These are phyloP conservation scores for Staurois parvus DNA, from an alignment of 2,797 vertebrate species.

Conservation along the genomic window DNA sequence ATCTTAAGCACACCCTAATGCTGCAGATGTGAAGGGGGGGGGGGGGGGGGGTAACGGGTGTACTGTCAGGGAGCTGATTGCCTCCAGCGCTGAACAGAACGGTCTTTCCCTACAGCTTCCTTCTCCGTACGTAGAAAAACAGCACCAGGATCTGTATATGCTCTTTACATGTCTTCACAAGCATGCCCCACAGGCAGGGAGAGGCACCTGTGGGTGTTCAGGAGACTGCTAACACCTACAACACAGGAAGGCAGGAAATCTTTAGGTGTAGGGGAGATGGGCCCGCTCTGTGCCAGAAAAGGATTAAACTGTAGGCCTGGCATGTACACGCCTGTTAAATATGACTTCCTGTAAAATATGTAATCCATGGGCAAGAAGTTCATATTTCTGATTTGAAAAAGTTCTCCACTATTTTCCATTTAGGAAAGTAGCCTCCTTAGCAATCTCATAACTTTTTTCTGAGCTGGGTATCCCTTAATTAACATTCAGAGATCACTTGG, in stretches of 20 bases:
- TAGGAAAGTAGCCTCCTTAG: no score
- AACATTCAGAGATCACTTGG: no score
- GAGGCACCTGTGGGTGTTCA: not conserved
- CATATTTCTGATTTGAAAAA: not conserved
- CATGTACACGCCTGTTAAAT: constrained; percentile 17
- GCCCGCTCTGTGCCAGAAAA: not conserved
- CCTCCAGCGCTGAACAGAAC: not conserved
- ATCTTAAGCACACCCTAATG: not conserved
- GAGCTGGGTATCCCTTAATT: no score
- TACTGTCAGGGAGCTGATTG: not conserved
- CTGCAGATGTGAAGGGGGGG: not conserved
- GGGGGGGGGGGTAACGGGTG: not conserved
- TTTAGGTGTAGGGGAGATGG: not conserved
- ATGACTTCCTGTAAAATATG: not conserved
- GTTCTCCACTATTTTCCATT: no score
- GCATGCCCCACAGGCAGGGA: constrained; percentile 16
- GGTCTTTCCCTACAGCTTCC: not conserved
- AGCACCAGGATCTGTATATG: not conserved
- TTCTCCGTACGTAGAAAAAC: constrained; percentile 13
- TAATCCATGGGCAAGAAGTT: not conserved
- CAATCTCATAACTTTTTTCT: no score
- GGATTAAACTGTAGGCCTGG: constrained; percentile 17
- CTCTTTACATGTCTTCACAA: constrained; percentile 52
- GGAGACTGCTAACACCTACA: not conserved
- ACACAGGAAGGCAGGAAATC: not conserved